phyloP scores from a whole-genome alignment of 2,888 invertebrate genomes.

The Terebella lapidaria region DNA sequence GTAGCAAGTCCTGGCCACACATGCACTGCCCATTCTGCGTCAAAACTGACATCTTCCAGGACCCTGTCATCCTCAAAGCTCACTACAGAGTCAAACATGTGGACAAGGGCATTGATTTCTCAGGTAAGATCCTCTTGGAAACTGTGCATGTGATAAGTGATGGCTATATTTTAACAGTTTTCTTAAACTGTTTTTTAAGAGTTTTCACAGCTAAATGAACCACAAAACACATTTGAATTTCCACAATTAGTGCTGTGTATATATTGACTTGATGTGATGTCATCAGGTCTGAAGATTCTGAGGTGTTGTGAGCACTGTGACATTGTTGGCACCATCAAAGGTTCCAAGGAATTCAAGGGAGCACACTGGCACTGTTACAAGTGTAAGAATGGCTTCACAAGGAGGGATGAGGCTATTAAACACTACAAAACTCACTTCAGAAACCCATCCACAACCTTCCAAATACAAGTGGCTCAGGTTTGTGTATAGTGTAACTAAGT shows the following conservation, averaged over 20 bases:
- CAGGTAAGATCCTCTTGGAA: conserved; percentile 35
- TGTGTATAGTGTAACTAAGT: too few relatives aligned
- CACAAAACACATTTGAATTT: too few relatives aligned
- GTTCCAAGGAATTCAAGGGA: conserved; percentile 51
- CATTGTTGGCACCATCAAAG: conserved; percentile 53
- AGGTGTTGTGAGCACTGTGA: conserved; percentile 52
- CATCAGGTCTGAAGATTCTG: conserved; percentile 46
- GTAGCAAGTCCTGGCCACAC: conserved; percentile 39
- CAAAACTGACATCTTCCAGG: conserved; percentile 45
- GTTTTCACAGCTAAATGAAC: too few relatives aligned
- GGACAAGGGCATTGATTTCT: conserved; percentile 53
- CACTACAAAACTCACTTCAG: conserved; percentile 53
- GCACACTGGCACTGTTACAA: conserved; percentile 54
- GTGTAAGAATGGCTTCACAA: conserved; percentile 52
- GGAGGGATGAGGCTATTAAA: conserved; percentile 52
- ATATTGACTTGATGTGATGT: neutral
- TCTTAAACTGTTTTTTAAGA: too few relatives aligned
- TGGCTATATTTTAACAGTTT: too few relatives aligned
- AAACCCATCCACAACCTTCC: conserved; percentile 52
- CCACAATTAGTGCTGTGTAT: too few relatives aligned
- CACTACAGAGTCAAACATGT: conserved; percentile 54
- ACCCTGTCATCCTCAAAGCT: conserved; percentile 50
- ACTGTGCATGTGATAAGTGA: neutral
- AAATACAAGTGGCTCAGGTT: conserved; percentile 42
- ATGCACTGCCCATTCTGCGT: conserved; percentile 53